Base-by-base conservation (phyloP, 35 echinoderm and acorn worm species). In the Holothuria glaberrima region DNA sequence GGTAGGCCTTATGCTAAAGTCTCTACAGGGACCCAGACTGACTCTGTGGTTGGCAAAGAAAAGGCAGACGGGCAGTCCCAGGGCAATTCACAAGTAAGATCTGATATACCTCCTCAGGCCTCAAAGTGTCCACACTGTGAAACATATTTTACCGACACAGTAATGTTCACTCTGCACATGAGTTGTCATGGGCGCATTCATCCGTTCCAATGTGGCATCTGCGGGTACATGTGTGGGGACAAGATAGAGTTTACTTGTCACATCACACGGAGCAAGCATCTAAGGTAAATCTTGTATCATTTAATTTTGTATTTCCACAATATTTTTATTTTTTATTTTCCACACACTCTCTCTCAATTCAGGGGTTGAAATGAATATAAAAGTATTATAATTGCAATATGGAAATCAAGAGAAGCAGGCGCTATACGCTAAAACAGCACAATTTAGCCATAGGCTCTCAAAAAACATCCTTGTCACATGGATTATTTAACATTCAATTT, bases 201-300 rank as follows among this genome's bases (percentile, higher is more conserved):
- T 91, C 97, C 97, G 21, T 95, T 95, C 61, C 97, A 99, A 77
- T 99, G 97, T 79, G 92, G 93, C 82, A 99, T 99, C 30, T 99
- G 97, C 71, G 93, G 89, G 71, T 99, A 99, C 78, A 88, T 93
- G 59, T 99, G 97, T 60, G 75, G 97, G n/a, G 93, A 99, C 86
- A 94, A 98, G 66, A 98, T 98, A 26, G 96, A 98, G 84, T 98
- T 98, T 75, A 98, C 96, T 21, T 98, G 96, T 92, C 96, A 98
- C 61, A 94, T 98, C 26, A 98, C 96, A 21, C 88, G 96, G 45
- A 98, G 96, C 83, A 94, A 98, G 70, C 96, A 98, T 74, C 60
- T 90, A 59, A 92, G 92, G 84, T 97, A 88, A 68, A 21, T 67
- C 24, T 41, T 41, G 36, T 41, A 41, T 41, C 36, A 41, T 41